A percentile compares a stretch with the other conserved stretches of the same genome.
These are phyloP conservation scores for Eupithecia insigniata DNA, from an alignment of 2,888 invertebrate species.

Conservation along the genomic window DNA sequence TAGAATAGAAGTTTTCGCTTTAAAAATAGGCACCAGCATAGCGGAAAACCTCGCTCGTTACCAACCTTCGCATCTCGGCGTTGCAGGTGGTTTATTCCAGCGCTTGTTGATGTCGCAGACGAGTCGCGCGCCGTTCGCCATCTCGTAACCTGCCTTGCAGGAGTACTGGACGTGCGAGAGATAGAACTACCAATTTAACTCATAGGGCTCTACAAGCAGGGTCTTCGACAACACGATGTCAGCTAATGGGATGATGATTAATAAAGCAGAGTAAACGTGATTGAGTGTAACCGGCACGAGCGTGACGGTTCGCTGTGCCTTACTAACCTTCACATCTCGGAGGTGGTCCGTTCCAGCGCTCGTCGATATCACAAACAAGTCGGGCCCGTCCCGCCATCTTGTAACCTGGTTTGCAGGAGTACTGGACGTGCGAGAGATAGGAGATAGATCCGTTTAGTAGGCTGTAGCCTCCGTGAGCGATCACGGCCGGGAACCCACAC, in stretches of 20 bases:
- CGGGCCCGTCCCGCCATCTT: conserved; percentile 93
- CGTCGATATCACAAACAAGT: conserved; percentile 95
- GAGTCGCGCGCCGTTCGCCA: conserved; percentile 90
- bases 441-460: conserved; percentile 93
- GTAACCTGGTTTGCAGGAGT: conserved; percentile 92
- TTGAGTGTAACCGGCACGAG: not conserved
- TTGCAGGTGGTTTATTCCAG: conserved; percentile 97
- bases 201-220: no score
- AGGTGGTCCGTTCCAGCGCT: conserved; percentile 96
- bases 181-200: conserved; percentile 70
- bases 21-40: not conserved
- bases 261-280: conserved; percentile 4
- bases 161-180: conserved; percentile 93
- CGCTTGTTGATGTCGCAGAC: conserved; percentile 96
- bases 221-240: no score
- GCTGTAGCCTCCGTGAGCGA: conserved; percentile 91
- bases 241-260: not conserved
- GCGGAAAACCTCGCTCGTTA: conserved; percentile 31
- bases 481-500: conserved; percentile 94
- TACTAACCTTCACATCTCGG: conserved; percentile 92
- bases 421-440: conserved; percentile 94
- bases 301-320: not conserved
- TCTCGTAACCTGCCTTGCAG: conserved; percentile 93
- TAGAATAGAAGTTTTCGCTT: not conserved
- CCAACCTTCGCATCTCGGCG: conserved; percentile 93